Evolutionary conservation across 2,888 invertebrate species (phyloP).

Genomic region (Nomada flava): DNA sequence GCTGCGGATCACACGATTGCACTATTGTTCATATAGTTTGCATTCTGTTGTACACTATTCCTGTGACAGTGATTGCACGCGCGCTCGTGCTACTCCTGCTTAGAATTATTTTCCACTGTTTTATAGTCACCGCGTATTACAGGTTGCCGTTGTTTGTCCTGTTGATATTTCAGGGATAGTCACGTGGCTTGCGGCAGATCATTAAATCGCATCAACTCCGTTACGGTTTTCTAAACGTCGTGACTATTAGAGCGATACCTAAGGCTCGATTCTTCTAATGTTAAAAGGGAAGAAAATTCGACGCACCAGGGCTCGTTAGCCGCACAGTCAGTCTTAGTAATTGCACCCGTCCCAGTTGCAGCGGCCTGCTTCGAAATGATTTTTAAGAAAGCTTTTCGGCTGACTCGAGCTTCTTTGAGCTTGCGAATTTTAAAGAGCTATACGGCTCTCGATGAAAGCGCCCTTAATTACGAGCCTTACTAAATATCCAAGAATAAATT

Average conservation of each 20-base stretch:
- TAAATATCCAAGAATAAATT: too few relatives aligned
- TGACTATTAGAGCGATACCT: not conserved
- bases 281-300: constrained; percentile 1
- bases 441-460: not conserved
- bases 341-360: constrained; percentile 19
- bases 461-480: not conserved
- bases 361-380: not conserved
- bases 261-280: not conserved
- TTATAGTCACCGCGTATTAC: too few relatives aligned
- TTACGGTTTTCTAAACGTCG: not conserved
- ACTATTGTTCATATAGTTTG: too few relatives aligned
- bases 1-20: too few relatives aligned
- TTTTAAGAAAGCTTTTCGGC: constrained; percentile 3
- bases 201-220: too few relatives aligned
- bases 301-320: constrained; percentile 9
- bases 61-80: too few relatives aligned
- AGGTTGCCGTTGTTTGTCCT: too few relatives aligned
- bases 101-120: too few relatives aligned
- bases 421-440: not conserved
- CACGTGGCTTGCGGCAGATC: too few relatives aligned
- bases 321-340: constrained; percentile 8
- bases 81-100: too few relatives aligned
- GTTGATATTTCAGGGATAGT: too few relatives aligned
- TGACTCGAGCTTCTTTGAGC: not conserved
- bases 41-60: too few relatives aligned